These are phyloP conservation scores for Aspidapion aeneum DNA, from an alignment of 2,888 invertebrate genomes.

Conservation along the genomic window DNA sequence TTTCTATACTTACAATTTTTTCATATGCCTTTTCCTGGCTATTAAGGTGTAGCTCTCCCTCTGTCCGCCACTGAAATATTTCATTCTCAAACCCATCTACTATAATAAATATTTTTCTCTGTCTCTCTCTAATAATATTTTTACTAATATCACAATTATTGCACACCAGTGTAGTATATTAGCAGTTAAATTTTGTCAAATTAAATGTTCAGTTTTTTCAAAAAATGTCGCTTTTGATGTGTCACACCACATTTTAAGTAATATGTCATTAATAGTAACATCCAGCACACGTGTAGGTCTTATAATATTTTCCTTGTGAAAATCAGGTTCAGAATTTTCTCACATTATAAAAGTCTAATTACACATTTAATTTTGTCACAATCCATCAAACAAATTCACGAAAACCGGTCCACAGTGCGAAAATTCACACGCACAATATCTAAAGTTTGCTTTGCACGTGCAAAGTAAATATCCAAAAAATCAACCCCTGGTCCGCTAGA, in stretches of 20 bases:
- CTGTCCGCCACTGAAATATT: too few relatives aligned
- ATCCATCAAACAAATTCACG: neutral
- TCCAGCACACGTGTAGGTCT: too few relatives aligned
- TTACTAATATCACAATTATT: constrained; percentile 29
- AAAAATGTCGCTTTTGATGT: neutral
- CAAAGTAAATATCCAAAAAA: too few relatives aligned
- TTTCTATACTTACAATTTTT: constrained; percentile 67
- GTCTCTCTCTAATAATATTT: neutral
- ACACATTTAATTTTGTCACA: neutral
- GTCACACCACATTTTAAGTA: too few relatives aligned
- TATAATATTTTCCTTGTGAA: neutral
- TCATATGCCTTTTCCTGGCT: constrained; percentile 62
- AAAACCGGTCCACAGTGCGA: neutral
- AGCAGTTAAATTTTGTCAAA: constrained; percentile 10
- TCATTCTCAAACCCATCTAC: constrained; percentile 33
- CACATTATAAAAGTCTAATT: neutral
- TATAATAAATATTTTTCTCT: constrained; percentile 11
- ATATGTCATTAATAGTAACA: too few relatives aligned
- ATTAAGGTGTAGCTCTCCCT: too few relatives aligned
- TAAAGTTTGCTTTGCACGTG: neutral
- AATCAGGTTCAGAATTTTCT: neutral
- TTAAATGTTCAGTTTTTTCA: constrained; percentile 3
- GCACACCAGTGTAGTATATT: constrained; percentile 15
- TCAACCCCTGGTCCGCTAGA: neutral
- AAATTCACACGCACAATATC: neutral